Evolutionary conservation across 2,888 invertebrate genomes (phyloP).

Genomic region (Agonopterix heracliana): DNA sequence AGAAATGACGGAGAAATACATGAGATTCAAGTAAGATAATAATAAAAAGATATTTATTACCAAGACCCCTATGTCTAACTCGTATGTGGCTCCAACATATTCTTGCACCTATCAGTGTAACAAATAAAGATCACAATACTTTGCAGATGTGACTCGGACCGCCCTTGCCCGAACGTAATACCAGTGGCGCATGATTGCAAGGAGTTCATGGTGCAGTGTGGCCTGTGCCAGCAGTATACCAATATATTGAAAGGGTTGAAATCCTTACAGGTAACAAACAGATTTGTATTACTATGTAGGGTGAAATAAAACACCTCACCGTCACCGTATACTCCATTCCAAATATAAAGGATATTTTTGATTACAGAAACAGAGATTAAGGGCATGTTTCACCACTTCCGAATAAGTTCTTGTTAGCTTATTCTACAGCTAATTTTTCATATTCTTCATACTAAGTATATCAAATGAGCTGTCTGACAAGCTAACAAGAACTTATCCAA

Average conservation of each 20-base stretch:
- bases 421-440: too few species aligned
- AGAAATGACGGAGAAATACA: constrained; percentile 81
- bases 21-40: constrained; percentile 76
- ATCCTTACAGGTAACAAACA: constrained; percentile 75
- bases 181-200: constrained; percentile 78
- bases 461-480: too few species aligned
- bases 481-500: too few species aligned
- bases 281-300: constrained; percentile 8
- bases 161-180: constrained; percentile 79
- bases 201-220: constrained; percentile 82
- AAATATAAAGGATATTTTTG: too few species aligned
- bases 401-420: too few species aligned
- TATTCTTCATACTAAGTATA: too few species aligned
- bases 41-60: constrained; percentile 1
- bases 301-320: neutral
- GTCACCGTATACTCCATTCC: too few species aligned
- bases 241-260: constrained; percentile 86
- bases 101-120: too few species aligned
- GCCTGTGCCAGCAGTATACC: constrained; percentile 80
- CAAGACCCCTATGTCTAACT: too few species aligned
- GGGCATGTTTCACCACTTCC: too few species aligned
- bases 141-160: constrained; percentile 78
- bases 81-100: too few species aligned
- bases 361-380: too few species aligned
- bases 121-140: constrained; percentile 1